Evolutionary conservation across 1,140 invertebrate species (phyloP).

Genomic region (Pissodes strobi): DNA sequence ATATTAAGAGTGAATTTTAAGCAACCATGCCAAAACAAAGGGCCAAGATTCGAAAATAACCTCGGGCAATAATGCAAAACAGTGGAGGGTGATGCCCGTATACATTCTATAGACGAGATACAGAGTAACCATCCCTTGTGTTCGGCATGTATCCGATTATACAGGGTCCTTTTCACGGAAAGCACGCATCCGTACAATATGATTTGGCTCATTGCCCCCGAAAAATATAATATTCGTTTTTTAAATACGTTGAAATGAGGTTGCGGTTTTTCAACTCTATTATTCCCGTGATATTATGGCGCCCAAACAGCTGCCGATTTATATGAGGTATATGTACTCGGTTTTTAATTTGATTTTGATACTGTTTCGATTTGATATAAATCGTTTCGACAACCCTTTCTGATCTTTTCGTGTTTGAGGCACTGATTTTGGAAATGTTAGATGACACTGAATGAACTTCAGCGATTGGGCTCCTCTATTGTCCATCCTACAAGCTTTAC

Average conservation of each 20-base stretch:
- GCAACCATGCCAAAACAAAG: too few species aligned
- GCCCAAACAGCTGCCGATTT: constrained; percentile 36
- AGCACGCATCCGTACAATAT: constrained; percentile 53
- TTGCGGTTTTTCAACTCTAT: constrained; percentile 42
- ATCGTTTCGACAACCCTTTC: not conserved
- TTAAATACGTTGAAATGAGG: constrained; percentile 44
- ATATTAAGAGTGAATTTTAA: too few species aligned
- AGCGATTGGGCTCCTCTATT: too few species aligned
- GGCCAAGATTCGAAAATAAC: constrained; percentile 12
- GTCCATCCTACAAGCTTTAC: too few species aligned
- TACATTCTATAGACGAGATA: constrained; percentile 4
- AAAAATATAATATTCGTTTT: constrained; percentile 52
- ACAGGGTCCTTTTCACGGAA: constrained; percentile 45
- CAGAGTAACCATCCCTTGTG: constrained; percentile 26
- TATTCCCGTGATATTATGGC: constrained; percentile 14
- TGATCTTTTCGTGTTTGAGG: too few species aligned
- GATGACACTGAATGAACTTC: too few species aligned
- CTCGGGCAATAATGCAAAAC: constrained; percentile 12
- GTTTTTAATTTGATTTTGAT: constrained; percentile 41
- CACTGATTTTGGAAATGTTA: too few species aligned
- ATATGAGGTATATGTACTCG: too few species aligned
- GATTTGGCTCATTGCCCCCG: constrained; percentile 55
- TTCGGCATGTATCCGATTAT: constrained; percentile 48
- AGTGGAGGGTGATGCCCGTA: constrained; percentile 8
- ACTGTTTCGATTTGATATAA: constrained; percentile 25